Evolutionary conservation across 2,888 invertebrate species (phyloP).

Genomic region (Melanchra persicariae): DNA sequence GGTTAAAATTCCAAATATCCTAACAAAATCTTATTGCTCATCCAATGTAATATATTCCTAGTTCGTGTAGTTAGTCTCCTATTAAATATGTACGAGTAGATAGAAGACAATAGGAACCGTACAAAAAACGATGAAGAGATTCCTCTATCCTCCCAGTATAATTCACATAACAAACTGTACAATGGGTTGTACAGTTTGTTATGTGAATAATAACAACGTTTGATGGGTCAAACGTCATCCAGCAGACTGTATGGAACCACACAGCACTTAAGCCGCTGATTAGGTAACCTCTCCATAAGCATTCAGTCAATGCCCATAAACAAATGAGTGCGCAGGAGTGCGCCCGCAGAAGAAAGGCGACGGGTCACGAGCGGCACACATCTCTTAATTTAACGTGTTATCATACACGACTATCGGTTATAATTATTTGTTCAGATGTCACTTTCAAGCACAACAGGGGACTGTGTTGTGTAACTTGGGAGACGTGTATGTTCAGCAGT

Average conservation of each 20-base stretch:
- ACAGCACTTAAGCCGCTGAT: slow-evolving; percentile 38
- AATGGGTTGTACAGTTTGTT: too few relatives aligned
- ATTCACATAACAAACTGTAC: too few relatives aligned
- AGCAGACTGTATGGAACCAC: slow-evolving; percentile 48
- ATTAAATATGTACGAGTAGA: neutral
- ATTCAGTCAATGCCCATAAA: slow-evolving; percentile 57
- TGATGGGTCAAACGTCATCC: slow-evolving; percentile 17
- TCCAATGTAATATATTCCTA: too few relatives aligned
- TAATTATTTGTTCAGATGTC: slow-evolving; percentile 82
- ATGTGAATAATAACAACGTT: too few relatives aligned
- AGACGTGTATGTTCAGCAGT: neutral
- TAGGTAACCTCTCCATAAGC: slow-evolving; percentile 46
- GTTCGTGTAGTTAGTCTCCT: too few relatives aligned
- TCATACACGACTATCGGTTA: slow-evolving; percentile 84
- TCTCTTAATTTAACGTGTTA: slow-evolving; percentile 84
- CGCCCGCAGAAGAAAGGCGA: slow-evolving; percentile 64
- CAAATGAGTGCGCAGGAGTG: slow-evolving; percentile 63
- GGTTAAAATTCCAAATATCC: too few relatives aligned
- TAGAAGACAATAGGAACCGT: neutral
- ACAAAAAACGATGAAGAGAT: neutral
- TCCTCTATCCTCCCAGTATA: too few relatives aligned
- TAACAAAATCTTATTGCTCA: too few relatives aligned
- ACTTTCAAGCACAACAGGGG: slow-evolving; percentile 49
- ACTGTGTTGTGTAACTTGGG: slow-evolving; percentile 7
- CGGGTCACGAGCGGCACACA: slow-evolving; percentile 78